phyloP scores from a whole-genome alignment of 2,113 vertebrate species.

The Tychaedon coryphoeus region DNA sequence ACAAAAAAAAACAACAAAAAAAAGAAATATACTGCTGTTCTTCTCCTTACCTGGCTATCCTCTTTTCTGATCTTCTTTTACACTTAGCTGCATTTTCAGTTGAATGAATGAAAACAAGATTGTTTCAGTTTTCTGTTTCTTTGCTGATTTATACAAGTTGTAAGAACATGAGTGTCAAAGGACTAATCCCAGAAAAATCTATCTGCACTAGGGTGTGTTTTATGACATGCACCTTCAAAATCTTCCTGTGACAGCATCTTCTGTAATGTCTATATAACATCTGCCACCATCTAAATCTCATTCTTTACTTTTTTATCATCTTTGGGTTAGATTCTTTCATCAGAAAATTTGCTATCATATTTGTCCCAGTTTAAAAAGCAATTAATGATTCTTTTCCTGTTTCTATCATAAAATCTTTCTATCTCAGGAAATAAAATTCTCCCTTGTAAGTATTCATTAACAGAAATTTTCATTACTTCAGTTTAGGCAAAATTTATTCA shows the following conservation, averaged over 20 bases:
- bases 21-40: neutral
- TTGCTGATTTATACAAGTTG: neutral
- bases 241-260: neutral
- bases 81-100: neutral
- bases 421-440: neutral
- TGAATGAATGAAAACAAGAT: neutral
- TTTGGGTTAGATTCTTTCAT: neutral
- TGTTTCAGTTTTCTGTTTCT: neutral
- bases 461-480: neutral
- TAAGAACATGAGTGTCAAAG: neutral
- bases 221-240: neutral
- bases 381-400: accelerated
- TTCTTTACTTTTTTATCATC: neutral
- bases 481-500: neutral
- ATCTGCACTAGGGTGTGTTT: neutral
- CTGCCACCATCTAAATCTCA: neutral
- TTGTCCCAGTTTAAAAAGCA: neutral
- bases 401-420: neutral
- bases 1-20: no score
- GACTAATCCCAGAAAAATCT: neutral
- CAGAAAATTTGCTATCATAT: neutral
- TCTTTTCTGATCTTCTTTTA: neutral
- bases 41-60: neutral
- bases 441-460: neutral
- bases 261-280: neutral